Percentiles rank a stretch among this genome's conserved stretches.
Evolutionary conservation across 2,888 invertebrate species (phyloP).

Genomic region (Galerucella pusilla): DNA sequence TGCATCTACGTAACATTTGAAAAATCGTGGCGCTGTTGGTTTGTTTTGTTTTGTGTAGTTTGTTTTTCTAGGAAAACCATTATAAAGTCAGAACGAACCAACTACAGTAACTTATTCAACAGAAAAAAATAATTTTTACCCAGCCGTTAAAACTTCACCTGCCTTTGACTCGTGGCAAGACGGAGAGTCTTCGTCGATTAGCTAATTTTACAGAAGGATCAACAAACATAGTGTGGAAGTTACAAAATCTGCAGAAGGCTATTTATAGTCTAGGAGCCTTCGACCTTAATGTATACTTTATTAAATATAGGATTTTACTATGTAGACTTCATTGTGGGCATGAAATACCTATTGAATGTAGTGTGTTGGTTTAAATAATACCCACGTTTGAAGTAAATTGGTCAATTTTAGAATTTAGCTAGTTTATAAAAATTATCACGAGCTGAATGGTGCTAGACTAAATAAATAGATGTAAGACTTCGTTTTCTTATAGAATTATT

Average conservation of each 20-base stretch:
- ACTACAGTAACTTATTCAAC: too few species aligned
- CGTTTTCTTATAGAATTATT: too few species aligned
- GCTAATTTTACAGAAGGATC: conserved; percentile 12
- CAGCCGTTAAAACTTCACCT: neutral
- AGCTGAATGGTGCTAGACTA: neutral
- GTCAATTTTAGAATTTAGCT: neutral
- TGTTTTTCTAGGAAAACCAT: too few species aligned
- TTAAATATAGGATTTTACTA: conserved; percentile 5
- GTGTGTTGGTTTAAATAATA: neutral
- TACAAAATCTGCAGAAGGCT: conserved; percentile 11
- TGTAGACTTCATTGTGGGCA: neutral
- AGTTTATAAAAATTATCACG: conserved; percentile 6
- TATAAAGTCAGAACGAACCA: too few species aligned
- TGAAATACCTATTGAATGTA: neutral
- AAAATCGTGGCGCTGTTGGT: too few species aligned
- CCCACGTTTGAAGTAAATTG: neutral
- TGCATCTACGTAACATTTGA: too few species aligned
- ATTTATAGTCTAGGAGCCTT: conserved; percentile 3
- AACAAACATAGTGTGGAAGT: conserved; percentile 18
- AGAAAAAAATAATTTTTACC: neutral
- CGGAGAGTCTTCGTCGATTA: neutral
- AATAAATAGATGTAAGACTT: neutral
- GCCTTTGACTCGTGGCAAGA: neutral
- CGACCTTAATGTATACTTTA: conserved; percentile 9
- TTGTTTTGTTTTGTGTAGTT: too few species aligned